Evolutionary conservation across 1,140 invertebrate species (phyloP).

Genomic region (Meloidogyne hapla): DNA sequence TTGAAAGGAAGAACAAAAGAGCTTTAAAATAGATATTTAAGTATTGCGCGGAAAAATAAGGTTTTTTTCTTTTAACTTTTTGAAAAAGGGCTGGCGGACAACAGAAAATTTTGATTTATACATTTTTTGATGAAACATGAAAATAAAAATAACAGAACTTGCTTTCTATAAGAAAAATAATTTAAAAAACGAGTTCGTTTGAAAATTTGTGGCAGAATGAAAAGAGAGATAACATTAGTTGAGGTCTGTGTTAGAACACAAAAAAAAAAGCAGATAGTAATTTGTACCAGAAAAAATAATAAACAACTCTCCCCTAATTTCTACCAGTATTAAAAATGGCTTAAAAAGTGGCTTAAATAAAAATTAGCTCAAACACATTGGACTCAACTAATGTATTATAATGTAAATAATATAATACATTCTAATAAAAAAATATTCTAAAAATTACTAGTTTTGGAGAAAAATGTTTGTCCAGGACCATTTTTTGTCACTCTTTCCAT

Average conservation of each 20-base stretch:
- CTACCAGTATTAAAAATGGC: too few species aligned
- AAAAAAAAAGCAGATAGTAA: background rate
- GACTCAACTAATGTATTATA: background rate
- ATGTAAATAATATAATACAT: too few species aligned
- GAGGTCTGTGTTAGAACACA: background rate
- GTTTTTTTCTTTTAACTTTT: background rate
- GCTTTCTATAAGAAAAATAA: background rate
- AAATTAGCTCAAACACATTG: too few species aligned
- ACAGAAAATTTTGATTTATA: background rate
- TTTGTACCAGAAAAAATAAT: too few species aligned
- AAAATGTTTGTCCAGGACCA: background rate
- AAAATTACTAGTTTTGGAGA: background rate
- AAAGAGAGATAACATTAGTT: background rate
- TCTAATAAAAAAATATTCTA: background rate
- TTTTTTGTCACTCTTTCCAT: constrained; percentile 35
- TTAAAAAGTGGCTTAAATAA: too few species aligned
- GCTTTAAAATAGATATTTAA: too few species aligned
- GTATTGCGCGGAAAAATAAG: background rate
- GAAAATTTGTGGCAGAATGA: background rate
- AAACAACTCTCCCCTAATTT: too few species aligned
- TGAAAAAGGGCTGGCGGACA: background rate
- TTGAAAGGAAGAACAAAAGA: background rate
- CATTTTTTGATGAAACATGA: background rate
- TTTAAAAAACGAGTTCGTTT: background rate
- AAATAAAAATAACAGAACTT: background rate